Conservation (phyloP, 2,113 vertebrate species). For the Campylomormyrus tamandua region DNA sequence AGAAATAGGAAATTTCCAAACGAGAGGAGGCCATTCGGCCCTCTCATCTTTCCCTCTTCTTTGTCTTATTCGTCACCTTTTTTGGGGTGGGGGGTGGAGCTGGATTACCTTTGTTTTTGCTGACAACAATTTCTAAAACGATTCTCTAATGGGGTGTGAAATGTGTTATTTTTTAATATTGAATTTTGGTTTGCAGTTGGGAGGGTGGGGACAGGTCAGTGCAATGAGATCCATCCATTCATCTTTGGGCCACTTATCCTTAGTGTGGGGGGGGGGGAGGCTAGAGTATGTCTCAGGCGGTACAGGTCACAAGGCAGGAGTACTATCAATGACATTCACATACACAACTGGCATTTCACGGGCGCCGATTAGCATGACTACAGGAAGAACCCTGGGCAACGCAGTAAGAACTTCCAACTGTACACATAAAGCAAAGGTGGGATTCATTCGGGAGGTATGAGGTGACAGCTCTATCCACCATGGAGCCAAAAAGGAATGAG, state of each 20-base stretch:
- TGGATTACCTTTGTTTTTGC: neutral
- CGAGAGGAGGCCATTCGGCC: too few relatives aligned
- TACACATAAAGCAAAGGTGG: neutral
- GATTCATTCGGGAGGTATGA: neutral
- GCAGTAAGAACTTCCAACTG: neutral
- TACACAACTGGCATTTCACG: neutral
- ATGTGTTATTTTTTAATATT: conserved; percentile 3
- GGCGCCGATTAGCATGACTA: neutral
- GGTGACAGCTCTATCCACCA: neutral
- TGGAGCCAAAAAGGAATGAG: neutral
- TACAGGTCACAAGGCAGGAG: neutral
- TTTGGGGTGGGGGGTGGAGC: neutral
- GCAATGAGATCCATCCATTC: neutral
- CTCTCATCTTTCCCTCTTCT: neutral
- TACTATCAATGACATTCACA: neutral
- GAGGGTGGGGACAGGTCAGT: neutral
- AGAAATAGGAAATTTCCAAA: too few relatives aligned
- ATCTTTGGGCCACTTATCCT: neutral
- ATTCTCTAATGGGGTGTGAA: conserved; percentile 20
- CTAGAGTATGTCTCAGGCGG: neutral
- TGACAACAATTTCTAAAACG: neutral
- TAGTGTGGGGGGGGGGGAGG: neutral
- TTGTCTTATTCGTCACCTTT: neutral
- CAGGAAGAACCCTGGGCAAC: neutral
- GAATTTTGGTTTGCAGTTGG: neutral